Evolutionary conservation across 1,140 invertebrate species (phyloP).

Genomic region (Hylaeus volcanicus): DNA sequence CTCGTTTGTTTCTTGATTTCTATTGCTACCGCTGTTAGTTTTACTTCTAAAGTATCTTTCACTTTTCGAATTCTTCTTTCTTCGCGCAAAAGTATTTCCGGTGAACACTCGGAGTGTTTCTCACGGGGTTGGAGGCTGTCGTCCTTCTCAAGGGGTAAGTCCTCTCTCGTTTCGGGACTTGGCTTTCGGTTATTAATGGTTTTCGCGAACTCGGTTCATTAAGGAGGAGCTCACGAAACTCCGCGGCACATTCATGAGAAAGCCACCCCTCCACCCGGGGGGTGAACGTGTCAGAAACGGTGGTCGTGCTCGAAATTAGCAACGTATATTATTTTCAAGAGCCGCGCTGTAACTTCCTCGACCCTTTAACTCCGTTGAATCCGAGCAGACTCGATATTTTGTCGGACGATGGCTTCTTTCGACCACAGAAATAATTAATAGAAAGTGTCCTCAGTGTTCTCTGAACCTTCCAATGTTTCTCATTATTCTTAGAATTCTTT

Average conservation of each 20-base stretch:
- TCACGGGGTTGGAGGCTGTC: conserved; percentile 34
- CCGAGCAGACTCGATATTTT: not conserved
- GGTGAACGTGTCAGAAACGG: conserved; percentile 36
- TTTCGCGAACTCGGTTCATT: conserved; percentile 75
- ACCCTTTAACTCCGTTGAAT: not conserved
- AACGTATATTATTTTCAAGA: conserved; percentile 69
- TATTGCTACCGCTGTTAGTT: too few relatives aligned
- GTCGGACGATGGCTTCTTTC: too few relatives aligned
- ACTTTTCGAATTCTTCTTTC: not conserved
- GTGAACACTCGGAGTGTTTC: conserved; percentile 1
- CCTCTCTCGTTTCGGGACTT: conserved; percentile 50
- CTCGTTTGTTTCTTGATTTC: too few relatives aligned
- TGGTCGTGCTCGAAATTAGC: conserved; percentile 65
- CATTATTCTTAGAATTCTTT: too few relatives aligned
- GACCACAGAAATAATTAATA: too few relatives aligned
- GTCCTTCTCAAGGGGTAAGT: conserved; percentile 10
- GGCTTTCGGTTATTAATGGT: conserved; percentile 77
- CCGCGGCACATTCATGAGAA: conserved; percentile 65
- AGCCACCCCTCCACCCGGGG: conserved; percentile 37
- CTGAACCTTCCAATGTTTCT: too few relatives aligned
- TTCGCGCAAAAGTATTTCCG: conserved; percentile 16
- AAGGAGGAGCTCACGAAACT: conserved; percentile 73
- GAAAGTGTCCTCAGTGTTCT: too few relatives aligned
- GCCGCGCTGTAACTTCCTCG: not conserved
- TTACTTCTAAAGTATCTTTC: too few relatives aligned